phyloP scores from a whole-genome alignment of 2,113 vertebrate species.

The Damaliscus lunatus region DNA sequence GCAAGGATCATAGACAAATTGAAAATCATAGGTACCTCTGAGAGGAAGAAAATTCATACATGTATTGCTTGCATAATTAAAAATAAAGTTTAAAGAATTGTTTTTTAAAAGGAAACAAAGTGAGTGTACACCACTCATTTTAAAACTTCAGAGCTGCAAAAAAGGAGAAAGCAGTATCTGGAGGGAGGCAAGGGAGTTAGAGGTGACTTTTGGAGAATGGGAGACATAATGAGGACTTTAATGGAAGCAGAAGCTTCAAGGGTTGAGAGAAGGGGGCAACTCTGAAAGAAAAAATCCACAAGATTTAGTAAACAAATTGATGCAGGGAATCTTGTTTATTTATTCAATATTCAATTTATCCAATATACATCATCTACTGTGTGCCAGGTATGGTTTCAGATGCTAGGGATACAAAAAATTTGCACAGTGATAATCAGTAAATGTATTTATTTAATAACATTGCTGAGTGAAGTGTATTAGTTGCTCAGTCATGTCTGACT shows the following conservation, averaged over 20 bases:
- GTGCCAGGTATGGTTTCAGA: neutral
- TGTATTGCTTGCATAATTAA: neutral
- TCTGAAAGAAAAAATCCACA: neutral
- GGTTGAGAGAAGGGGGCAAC: neutral
- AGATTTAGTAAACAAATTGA: neutral
- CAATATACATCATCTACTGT: neutral
- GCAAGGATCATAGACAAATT: conserved; percentile 8
- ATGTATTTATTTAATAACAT: neutral
- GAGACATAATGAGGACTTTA: neutral
- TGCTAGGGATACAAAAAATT: neutral
- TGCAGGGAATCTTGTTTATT: neutral
- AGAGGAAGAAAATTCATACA: neutral
- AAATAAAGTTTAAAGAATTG: conserved; percentile 7
- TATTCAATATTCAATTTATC: neutral
- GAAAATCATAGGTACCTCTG: neutral
- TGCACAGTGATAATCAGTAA: neutral
- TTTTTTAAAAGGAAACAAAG: conserved; percentile 1
- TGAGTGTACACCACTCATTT: neutral
- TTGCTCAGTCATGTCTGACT: neutral
- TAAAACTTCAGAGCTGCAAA: neutral
- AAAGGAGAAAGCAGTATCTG: neutral
- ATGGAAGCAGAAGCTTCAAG: neutral
- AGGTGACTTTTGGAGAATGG: neutral
- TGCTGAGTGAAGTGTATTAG: neutral
- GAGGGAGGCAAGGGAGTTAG: neutral